Conservation (phyloP, 2,113 vertebrate genomes). For the Anarrhichthys ocellatus region DNA sequence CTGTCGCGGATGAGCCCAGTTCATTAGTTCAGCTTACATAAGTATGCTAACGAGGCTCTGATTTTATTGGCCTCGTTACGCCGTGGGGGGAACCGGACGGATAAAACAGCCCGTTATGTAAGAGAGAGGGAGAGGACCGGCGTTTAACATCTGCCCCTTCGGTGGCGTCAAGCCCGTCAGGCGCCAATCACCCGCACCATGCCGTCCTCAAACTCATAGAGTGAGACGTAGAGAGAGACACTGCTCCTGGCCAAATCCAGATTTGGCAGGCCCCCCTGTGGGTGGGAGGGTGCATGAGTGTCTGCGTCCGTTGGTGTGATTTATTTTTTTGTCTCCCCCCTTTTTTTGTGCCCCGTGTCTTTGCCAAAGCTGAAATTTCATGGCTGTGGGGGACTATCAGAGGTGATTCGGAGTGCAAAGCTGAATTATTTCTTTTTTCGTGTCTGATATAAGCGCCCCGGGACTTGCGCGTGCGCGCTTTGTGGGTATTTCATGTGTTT, state of each 20-base stretch:
- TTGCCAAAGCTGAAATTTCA: constrained; percentile 78
- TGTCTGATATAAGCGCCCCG: constrained; percentile 69
- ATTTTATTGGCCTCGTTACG: constrained; percentile 73
- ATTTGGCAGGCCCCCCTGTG: constrained; percentile 42
- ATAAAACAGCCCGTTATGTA: constrained; percentile 61
- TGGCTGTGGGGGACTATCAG: constrained; percentile 62
- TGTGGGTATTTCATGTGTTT: constrained; percentile 11
- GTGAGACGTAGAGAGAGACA: not conserved
- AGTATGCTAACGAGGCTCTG: constrained; percentile 72
- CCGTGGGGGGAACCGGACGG: constrained; percentile 49
- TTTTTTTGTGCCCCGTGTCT: constrained; percentile 33
- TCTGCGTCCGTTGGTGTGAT: constrained; percentile 44
- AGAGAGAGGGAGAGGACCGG: constrained; percentile 53
- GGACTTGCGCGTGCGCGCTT: constrained; percentile 21
- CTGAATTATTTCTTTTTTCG: constrained; percentile 72
- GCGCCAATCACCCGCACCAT: constrained; percentile 35
- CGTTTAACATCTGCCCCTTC: constrained; percentile 72
- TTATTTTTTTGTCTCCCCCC: constrained; percentile 56
- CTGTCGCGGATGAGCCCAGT: constrained; percentile 43
- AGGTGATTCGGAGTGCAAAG: constrained; percentile 77
- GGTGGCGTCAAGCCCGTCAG: constrained; percentile 45
- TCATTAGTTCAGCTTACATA: constrained; percentile 76
- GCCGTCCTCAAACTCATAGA: constrained; percentile 1
- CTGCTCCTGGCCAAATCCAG: constrained; percentile 54
- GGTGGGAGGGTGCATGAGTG: constrained; percentile 40